Evolutionary conservation across 2,113 vertebrate species (phyloP).

Genomic region (Limanda limanda): DNA sequence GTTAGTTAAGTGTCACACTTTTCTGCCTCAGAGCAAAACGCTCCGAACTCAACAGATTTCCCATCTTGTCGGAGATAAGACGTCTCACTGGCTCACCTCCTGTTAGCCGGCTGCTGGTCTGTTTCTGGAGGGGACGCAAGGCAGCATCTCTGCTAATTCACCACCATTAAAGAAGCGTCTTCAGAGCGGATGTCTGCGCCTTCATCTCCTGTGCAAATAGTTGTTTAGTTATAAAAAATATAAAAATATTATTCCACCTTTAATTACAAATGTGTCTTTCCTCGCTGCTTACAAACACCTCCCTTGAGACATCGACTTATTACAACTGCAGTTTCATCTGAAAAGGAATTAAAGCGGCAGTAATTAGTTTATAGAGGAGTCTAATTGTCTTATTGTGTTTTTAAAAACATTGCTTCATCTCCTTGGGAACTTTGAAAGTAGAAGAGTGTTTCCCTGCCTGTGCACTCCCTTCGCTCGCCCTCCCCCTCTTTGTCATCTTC

Average conservation of each 20-base stretch:
- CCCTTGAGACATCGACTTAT: conserved; percentile 74
- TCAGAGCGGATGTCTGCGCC: conserved; percentile 22
- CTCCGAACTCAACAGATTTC: conserved; percentile 39
- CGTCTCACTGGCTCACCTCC: conserved; percentile 50
- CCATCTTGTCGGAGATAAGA: conserved; percentile 48
- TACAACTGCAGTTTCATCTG: conserved; percentile 80
- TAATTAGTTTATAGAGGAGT: conserved; percentile 81
- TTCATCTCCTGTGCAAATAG: conserved; percentile 62
- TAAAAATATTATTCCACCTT: conserved; percentile 68
- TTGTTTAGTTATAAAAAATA: conserved; percentile 63
- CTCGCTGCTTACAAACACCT: conserved; percentile 71
- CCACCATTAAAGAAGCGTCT: not conserved
- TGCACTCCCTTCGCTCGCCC: conserved; percentile 4
- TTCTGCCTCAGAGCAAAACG: conserved; percentile 60
- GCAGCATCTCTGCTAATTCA: not conserved
- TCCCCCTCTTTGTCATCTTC: conserved; percentile 55
- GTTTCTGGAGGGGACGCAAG: conserved; percentile 50
- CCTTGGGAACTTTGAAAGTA: conserved; percentile 78
- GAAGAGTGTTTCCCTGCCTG: conserved; percentile 59
- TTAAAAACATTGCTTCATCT: conserved; percentile 78
- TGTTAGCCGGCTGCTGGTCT: conserved; percentile 49
- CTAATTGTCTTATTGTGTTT: conserved; percentile 82
- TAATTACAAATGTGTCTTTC: conserved; percentile 77
- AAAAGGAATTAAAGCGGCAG: conserved; percentile 79
- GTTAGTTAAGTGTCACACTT: conserved; percentile 38